Evolutionary conservation across 2,888 invertebrate genomes (phyloP), one percentile per base, ranked within the genome.

Genomic region (Diploptera punctata): DNA sequence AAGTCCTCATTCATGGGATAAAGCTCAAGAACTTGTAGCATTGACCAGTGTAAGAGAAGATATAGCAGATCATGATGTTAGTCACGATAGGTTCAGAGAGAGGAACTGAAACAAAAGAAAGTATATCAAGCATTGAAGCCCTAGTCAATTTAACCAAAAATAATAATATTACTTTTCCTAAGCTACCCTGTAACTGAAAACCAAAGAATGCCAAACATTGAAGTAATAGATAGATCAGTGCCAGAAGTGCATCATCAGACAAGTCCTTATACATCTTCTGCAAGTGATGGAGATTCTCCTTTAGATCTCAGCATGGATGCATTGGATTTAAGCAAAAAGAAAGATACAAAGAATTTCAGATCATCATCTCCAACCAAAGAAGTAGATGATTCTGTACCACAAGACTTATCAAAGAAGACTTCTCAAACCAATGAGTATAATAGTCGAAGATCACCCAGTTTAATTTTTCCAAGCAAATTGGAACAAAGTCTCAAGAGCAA

Each of bases 311-410:
- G 90, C 70, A 92, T 91, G 83, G 92, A 93, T 81, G 94, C 92
- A 3, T 85, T 95, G 60, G 95, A 95, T 83, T 87, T 95, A 75
- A 94, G 94, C 80, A 93, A 93, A 80, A 94, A 94, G 82, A 89
- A 87, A 74, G 72, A 68, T 52, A 49, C 68, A 7, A 67, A 67
- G 21, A 18, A 67, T 18, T 57, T 10, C 33, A 21, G 21, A 24
- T 33, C 49, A 16, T 65, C 65, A 47, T 31, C 65, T 54, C 70
- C 21, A 29, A 67, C 62, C 71, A 71, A 68, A 68, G 65, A 69
- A 43, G 38, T 52, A 67, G 71, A 57, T 26, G 70, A 73, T 3
- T 67, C 69, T 19, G 74, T 75, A 33, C 76, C 77, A 10, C 76
- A 77, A 54, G 77, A 76, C 47, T 52, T 77, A 47, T 77, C 77